A percentile compares a stretch with the other conserved stretches of the same genome.
Conservation (phyloP, 2,888 invertebrate species). For the Drosophila neutralis region DNA sequence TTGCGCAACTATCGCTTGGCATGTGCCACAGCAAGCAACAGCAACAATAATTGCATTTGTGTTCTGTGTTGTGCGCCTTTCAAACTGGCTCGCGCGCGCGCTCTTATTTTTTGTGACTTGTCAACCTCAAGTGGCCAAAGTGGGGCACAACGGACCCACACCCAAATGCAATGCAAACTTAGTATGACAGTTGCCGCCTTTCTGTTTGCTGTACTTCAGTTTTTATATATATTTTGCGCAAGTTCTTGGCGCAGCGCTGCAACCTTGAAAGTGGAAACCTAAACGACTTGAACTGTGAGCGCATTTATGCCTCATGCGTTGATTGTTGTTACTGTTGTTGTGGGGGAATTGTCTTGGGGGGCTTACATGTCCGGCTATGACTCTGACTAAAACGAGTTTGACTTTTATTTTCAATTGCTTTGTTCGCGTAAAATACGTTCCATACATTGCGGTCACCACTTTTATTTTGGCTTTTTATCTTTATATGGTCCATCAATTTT, state of each 20-base stretch:
- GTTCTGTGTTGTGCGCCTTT: constrained; percentile 46
- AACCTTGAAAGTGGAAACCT: constrained; percentile 77
- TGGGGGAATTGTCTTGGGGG: background rate
- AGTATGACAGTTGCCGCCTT: constrained; percentile 39
- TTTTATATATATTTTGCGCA: constrained; percentile 47
- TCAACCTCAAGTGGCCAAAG: constrained; percentile 54
- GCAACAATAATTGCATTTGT: constrained; percentile 26
- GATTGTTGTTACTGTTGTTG: constrained; percentile 5
- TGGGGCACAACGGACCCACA: constrained; percentile 64
- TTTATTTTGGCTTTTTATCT: constrained; percentile 32
- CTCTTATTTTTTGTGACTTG: constrained; percentile 34
- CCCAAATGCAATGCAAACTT: constrained; percentile 53
- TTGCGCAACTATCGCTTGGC: constrained; percentile 66
- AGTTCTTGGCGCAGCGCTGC: constrained; percentile 62
- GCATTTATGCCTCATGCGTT: constrained; percentile 55
- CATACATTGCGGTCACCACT: constrained; percentile 50
- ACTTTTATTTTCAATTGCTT: constrained; percentile 31
- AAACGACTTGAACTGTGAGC: constrained; percentile 48
- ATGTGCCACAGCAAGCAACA: constrained; percentile 45
- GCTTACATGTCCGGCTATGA: constrained; percentile 68
- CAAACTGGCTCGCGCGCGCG: constrained; percentile 30
- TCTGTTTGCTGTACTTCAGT: constrained; percentile 38
- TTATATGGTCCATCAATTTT: constrained; percentile 49
- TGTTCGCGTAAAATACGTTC: constrained; percentile 43
- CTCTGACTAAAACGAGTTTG: constrained; percentile 60